phyloP scores from a whole-genome alignment of 2,113 vertebrate species.

The Dasyurus viverrinus region DNA sequence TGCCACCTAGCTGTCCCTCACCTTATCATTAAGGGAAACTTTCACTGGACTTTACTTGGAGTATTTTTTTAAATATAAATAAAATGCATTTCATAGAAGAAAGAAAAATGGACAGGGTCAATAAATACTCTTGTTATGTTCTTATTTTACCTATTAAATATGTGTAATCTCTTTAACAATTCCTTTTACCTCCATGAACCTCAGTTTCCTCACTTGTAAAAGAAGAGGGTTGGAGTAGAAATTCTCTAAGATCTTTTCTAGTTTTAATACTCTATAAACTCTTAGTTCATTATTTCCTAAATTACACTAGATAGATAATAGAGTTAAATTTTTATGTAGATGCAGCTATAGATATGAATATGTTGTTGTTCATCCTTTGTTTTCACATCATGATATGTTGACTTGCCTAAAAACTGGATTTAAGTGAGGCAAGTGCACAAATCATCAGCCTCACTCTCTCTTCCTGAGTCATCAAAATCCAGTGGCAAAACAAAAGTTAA shows the following conservation, averaged over 20 bases:
- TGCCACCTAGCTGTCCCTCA: background rate
- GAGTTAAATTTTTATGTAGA: background rate
- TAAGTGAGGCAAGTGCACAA: too few relatives aligned
- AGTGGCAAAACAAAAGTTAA: too few relatives aligned
- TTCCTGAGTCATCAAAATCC: too few relatives aligned
- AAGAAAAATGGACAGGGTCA: background rate
- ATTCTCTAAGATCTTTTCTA: background rate
- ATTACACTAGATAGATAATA: background rate
- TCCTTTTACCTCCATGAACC: background rate
- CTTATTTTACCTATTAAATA: background rate
- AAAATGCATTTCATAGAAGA: background rate
- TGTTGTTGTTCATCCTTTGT: too few relatives aligned
- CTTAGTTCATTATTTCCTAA: background rate
- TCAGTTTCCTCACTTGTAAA: background rate
- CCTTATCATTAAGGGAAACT: background rate
- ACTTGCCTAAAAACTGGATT: too few relatives aligned
- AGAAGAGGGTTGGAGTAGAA: background rate
- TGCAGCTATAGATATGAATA: background rate
- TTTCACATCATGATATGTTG: too few relatives aligned
- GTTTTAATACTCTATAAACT: background rate
- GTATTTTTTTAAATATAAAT: background rate
- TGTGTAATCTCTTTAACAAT: background rate
- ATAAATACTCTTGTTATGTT: background rate
- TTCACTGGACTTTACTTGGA: background rate
- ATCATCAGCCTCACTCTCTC: too few relatives aligned